Percentiles rank a stretch among this genome's conserved stretches.
These are phyloP conservation scores for Spheniscus humboldti DNA, from an alignment of 2,797 vertebrate genomes.

Conservation along the genomic window DNA sequence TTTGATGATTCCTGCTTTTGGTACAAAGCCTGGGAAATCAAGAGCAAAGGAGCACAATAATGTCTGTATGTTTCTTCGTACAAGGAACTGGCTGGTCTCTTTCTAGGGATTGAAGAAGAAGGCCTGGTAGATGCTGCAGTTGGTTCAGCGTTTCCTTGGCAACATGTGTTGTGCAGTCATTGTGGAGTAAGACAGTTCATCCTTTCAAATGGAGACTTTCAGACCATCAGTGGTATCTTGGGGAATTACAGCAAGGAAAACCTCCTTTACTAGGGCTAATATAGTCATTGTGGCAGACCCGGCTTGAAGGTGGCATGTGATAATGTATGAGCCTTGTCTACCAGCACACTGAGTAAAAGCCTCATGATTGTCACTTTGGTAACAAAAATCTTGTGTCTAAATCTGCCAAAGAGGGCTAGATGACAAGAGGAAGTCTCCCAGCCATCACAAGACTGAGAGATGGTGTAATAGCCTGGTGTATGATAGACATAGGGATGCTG, in stretches of 20 bases:
- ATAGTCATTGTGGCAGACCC: not conserved
- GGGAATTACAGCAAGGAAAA: not conserved
- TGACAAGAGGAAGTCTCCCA: not conserved
- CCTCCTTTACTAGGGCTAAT: not conserved
- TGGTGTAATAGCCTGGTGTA: not conserved
- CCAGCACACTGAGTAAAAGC: not conserved
- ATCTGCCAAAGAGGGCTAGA: not conserved
- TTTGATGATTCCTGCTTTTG: not conserved
- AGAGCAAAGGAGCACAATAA: not conserved
- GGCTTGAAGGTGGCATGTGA: not conserved
- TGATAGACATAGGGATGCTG: not conserved
- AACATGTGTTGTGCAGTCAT: not conserved
- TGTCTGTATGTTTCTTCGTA: not conserved
- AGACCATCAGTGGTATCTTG: not conserved
- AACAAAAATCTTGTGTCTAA: not conserved
- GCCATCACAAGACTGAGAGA: not conserved
- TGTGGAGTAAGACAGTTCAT: fast-evolving
- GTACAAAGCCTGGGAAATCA: not conserved
- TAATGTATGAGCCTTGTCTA: not conserved
- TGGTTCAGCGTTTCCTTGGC: not conserved
- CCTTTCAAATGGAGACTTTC: not conserved
- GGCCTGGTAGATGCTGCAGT: not conserved
- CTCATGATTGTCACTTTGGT: not conserved
- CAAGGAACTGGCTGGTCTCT: not conserved
- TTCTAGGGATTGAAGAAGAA: not conserved